Percentiles rank a stretch among this genome's conserved stretches.
Conservation (phyloP, 1,140 invertebrate genomes). For the Eurosta solidaginis region DNA sequence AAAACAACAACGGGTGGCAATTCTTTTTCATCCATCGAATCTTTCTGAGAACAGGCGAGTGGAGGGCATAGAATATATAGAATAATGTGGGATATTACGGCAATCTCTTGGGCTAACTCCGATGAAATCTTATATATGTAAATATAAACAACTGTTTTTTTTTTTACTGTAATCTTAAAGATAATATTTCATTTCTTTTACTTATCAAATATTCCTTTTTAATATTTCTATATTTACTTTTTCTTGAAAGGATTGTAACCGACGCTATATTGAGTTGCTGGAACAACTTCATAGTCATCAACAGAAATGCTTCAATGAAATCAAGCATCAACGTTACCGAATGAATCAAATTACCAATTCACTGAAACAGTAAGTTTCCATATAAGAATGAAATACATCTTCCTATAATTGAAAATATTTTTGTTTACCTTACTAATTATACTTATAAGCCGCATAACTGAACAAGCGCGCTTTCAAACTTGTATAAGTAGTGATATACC, state of each 20-base stretch:
- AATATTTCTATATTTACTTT: not conserved
- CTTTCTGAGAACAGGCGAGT: too few species aligned
- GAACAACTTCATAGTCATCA: conserved; percentile 83
- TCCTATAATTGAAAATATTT: too few species aligned
- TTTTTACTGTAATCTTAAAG: too few species aligned
- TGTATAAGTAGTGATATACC: not conserved
- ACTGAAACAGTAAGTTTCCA: conserved; percentile 71
- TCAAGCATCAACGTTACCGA: conserved; percentile 87
- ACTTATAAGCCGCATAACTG: not conserved
- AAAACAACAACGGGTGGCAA: too few species aligned
- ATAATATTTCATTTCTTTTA: not conserved
- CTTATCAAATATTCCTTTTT: not conserved
- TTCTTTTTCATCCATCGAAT: too few species aligned
- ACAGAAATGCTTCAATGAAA: conserved; percentile 84
- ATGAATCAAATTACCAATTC: conserved; percentile 79
- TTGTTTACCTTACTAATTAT: not conserved
- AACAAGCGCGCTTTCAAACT: not conserved
- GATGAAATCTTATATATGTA: too few species aligned
- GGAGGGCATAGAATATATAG: too few species aligned
- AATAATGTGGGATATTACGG: too few species aligned
- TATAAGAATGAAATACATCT: too few species aligned
- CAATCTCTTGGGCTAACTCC: too few species aligned
- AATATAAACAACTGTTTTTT: too few species aligned
- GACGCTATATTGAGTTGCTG: conserved; percentile 81
- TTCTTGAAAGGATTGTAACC: conserved; percentile 67